phyloP scores from a whole-genome alignment of 2,888 invertebrate genomes.

The Himalopsyche japonica region DNA sequence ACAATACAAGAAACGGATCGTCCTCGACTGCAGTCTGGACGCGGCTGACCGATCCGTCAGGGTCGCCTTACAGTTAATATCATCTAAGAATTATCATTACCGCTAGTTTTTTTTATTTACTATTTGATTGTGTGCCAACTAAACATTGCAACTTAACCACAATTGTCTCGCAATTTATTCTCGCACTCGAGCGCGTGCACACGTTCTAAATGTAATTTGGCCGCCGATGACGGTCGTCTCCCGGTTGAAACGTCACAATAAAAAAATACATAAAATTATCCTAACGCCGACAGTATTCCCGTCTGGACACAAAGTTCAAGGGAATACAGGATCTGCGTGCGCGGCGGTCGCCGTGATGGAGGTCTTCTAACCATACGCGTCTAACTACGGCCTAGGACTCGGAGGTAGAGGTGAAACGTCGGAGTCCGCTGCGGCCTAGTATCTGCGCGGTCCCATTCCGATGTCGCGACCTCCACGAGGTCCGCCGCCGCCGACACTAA shows the following conservation, averaged over 20 bases:
- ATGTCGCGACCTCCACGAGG: conserved; percentile 49
- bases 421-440: conserved; percentile 45
- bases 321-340: neutral
- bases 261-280: neutral
- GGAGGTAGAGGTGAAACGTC: neutral
- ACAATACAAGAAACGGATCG: neutral
- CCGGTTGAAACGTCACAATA: neutral
- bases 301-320: neutral
- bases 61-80: neutral
- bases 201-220: neutral
- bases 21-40: neutral
- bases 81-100: neutral
- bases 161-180: neutral
- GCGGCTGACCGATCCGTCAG: neutral
- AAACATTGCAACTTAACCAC: conserved; percentile 1
- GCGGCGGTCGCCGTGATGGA: neutral
- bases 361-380: neutral
- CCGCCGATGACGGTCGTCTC: neutral
- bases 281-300: neutral
- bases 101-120: neutral
- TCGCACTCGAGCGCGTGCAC: neutral
- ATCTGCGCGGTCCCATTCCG: conserved; percentile 55
- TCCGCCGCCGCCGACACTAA: conserved; percentile 46
- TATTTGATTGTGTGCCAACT: neutral
- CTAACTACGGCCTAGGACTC: neutral